Evolutionary conservation across 2,113 vertebrate genomes (phyloP), one percentile per base, ranked within the genome.

Genomic region (Dipodomys spectabilis): DNA sequence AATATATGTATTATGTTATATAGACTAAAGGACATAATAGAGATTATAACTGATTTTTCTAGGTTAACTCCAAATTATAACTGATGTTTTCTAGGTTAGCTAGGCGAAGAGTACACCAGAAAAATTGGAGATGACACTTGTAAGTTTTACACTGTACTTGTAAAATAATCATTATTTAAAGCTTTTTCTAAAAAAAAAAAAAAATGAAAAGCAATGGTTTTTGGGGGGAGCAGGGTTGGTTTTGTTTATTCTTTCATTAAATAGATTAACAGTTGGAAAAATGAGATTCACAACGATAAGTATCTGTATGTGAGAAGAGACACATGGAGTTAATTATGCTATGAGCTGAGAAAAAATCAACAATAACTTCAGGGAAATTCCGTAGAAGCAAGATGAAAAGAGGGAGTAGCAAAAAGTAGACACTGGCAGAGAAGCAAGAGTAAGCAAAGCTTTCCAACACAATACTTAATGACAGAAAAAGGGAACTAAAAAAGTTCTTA

Each of bases 311-410:
- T 73, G 57, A 39, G 16, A 11, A 86, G 75, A 91, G 35, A 64
- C 39, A 86, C 60, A 71, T 81, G 68, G 60, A 88, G 75, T 72
- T 87, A 87, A 91, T 88, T 85, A 90, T 44, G 60, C 10, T 65
- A 74, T 13, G 12, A 67, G 9, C 45, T 44, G 32, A 32, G 12
- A 57, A n/a, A 86, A 86, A 83, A 75, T 22, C 35, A 88, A 83
- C 3, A 85, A 2, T 73, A 92, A 89, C 22, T 39, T 68, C 7
- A 74, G 27, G 67, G 45, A 90, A 87, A 83, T 79, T 90, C 67
- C 7, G 35, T 44, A 90, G 5, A 22, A 84, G 10, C 12, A 74
- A 57, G 15, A 83, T 35, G 23, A 75, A 75, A 86, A 87, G 30
- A 2, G 11, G 44, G 28, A 44, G 27, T 67, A 30, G 57, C 32